Conservation (phyloP, 2,113 vertebrate genomes). For the Numida meleagris region DNA sequence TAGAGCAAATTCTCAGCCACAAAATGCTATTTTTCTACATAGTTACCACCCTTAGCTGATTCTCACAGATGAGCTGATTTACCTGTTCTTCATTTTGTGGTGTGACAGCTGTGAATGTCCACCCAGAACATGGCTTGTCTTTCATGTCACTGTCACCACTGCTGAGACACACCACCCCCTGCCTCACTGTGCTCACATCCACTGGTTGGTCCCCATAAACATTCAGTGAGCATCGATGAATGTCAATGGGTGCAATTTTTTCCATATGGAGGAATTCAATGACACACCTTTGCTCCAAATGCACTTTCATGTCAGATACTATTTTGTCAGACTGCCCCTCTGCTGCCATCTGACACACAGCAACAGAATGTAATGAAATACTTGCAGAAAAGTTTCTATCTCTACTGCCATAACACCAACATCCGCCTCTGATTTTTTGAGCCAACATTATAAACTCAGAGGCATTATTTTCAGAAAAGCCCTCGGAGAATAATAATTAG, state of each 20-base stretch:
- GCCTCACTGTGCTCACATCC: neutral
- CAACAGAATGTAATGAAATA: neutral
- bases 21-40: neutral
- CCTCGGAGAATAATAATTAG: neutral
- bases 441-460: neutral
- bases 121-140: neutral
- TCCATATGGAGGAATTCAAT: neutral
- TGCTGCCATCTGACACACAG: too few relatives aligned
- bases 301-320: neutral
- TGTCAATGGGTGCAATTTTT: neutral
- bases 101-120: too few relatives aligned
- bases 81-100: too few relatives aligned
- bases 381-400: neutral
- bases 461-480: neutral
- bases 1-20: neutral
- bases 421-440: neutral
- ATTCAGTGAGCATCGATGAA: neutral
- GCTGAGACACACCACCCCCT: neutral
- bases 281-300: neutral
- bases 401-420: neutral
- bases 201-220: neutral
- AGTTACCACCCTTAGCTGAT: neutral
- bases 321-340: too few relatives aligned
- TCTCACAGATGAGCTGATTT: too few relatives aligned
- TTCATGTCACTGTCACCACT: neutral